Evolutionary conservation across 2,888 invertebrate species (phyloP).

Genomic region (Boloria euphrosyne): DNA sequence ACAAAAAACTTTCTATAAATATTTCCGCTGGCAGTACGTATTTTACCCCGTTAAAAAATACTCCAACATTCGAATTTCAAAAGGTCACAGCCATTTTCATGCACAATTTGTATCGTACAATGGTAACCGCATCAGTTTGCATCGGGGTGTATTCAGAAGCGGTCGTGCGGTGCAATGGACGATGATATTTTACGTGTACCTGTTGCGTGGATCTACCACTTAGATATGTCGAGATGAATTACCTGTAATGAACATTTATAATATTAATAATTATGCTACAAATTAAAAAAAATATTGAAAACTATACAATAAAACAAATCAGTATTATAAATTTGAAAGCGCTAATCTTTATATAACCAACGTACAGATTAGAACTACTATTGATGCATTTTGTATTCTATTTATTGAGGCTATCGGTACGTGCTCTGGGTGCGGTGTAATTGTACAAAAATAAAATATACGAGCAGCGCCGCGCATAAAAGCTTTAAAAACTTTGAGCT

Average conservation of each 20-base stretch:
- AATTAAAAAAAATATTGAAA: too few relatives aligned
- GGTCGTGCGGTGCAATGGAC: constrained; percentile 25
- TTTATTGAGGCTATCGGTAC: too few relatives aligned
- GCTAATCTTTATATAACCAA: too few relatives aligned
- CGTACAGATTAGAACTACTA: too few relatives aligned
- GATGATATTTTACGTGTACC: constrained; percentile 22
- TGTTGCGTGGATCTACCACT: constrained; percentile 17
- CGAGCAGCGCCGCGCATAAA: too few relatives aligned
- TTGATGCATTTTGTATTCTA: too few relatives aligned
- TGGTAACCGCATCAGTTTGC: constrained; percentile 32
- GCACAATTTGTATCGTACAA: constrained; percentile 39
- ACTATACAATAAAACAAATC: too few relatives aligned
- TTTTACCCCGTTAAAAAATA: constrained; percentile 16
- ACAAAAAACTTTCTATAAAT: constrained; percentile 6
- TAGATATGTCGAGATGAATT: constrained; percentile 7
- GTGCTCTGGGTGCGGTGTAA: too few relatives aligned
- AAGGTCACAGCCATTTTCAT: constrained; percentile 38
- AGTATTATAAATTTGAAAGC: too few relatives aligned
- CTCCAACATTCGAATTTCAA: constrained; percentile 30
- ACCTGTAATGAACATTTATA: constrained; percentile 2
- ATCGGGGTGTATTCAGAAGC: constrained; percentile 28
- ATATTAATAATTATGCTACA: background rate
- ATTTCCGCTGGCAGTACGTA: constrained; percentile 1
- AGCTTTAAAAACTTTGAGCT: too few relatives aligned
- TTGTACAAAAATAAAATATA: too few relatives aligned